Percentiles rank a stretch among this genome's conserved stretches.
Conservation (phyloP, 2,888 invertebrate genomes). For the Caenorhabditis panamensis region DNA sequence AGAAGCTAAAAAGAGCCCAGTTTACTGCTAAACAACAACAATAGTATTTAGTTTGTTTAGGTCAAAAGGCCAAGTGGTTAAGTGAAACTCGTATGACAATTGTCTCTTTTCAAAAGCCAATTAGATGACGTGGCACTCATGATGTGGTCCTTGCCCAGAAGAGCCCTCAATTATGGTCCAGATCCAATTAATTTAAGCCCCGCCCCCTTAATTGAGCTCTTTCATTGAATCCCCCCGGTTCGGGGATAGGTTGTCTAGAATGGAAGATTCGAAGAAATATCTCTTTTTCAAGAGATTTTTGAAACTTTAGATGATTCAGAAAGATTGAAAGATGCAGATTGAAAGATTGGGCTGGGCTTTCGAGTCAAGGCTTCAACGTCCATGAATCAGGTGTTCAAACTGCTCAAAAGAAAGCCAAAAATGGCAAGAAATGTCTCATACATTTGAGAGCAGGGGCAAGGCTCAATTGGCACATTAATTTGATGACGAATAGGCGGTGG, state of each 20-base stretch:
- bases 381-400: slow-evolving; percentile 41
- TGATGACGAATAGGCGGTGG: slow-evolving; percentile 32
- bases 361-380: not conserved
- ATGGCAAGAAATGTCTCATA: slow-evolving; percentile 16
- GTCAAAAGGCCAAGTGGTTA: slow-evolving; percentile 30
- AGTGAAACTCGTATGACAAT: not conserved
- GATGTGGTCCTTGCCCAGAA: not conserved
- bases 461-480: not conserved
- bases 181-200: slow-evolving; percentile 10
- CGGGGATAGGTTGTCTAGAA: no score
- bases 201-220: slow-evolving; percentile 2
- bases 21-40: no score
- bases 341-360: no score
- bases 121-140: slow-evolving; percentile 3
- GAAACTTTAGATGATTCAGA: slow-evolving; percentile 31
- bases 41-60: no score
- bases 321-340: no score
- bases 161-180: not conserved
- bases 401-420: slow-evolving; percentile 2
- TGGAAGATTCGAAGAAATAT: no score
- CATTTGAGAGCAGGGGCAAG: slow-evolving; percentile 33
- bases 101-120: not conserved
- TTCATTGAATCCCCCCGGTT: no score
- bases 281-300: slow-evolving; percentile 27
- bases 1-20: not conserved